Evolutionary conservation across 2,888 invertebrate species (phyloP).

Genomic region (Lomographa bimaculata): DNA sequence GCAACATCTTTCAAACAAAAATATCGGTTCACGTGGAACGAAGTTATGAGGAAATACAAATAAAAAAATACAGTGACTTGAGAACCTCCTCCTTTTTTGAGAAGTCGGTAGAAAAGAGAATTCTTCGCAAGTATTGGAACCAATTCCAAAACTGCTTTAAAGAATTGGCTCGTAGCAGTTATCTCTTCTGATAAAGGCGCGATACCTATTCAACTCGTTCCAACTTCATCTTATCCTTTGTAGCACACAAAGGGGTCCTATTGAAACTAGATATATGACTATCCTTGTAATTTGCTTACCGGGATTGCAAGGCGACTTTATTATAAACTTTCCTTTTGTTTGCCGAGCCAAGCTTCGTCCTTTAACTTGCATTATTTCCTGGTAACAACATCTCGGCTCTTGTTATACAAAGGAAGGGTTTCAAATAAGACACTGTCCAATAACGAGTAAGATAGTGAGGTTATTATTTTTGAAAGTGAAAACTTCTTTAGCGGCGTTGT

Average conservation of each 20-base stretch:
- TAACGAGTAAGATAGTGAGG: background rate
- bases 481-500: no score
- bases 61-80: no score
- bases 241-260: conserved; percentile 40
- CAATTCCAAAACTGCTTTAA: no score
- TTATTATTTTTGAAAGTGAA: no score
- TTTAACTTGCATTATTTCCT: conserved; percentile 20
- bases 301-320: conserved; percentile 17
- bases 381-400: conserved; percentile 9
- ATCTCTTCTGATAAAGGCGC: conserved; percentile 29
- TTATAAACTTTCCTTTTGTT: conserved; percentile 22
- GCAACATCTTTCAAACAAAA: no score
- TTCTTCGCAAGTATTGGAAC: no score
- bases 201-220: background rate
- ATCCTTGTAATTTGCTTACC: conserved; percentile 26
- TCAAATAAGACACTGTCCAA: no score
- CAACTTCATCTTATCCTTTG: conserved; percentile 33
- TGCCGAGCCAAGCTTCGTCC: conserved; percentile 6
- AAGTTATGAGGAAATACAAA: no score
- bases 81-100: no score
- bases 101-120: no score
- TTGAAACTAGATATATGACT: conserved; percentile 38
- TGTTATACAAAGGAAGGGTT: conserved; percentile 23
- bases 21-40: no score
- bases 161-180: no score